phyloP scores from a whole-genome alignment of 2,113 vertebrate genomes.

The Regulus satrapa region DNA sequence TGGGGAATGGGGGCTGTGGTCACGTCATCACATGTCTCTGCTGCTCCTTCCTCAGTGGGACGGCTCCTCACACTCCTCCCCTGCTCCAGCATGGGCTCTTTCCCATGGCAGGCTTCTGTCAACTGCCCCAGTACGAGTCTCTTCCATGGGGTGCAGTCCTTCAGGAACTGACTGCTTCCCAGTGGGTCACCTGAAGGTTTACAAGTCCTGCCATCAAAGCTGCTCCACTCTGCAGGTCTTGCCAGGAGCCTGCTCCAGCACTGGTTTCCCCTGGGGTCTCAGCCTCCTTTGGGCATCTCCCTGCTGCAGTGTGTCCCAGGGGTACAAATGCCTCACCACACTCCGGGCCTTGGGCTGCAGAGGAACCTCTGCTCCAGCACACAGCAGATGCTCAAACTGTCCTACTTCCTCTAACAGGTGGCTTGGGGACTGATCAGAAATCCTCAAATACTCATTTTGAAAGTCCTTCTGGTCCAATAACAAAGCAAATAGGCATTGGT shows the following conservation, averaged over 20 bases:
- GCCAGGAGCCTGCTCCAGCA: background rate
- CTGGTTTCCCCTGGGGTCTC: background rate
- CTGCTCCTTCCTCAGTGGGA: background rate
- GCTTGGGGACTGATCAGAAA: background rate
- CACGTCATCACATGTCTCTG: background rate
- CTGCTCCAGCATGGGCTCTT: fast-evolving
- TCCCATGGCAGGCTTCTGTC: background rate
- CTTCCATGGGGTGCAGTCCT: background rate
- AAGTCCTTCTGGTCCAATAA: background rate
- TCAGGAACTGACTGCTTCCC: background rate
- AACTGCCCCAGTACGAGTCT: background rate
- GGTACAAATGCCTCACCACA: background rate
- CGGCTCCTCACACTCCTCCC: background rate
- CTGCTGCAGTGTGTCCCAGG: background rate
- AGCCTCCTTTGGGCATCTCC: background rate
- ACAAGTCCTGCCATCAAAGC: background rate
- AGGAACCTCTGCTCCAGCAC: background rate
- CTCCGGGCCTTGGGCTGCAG: background rate
- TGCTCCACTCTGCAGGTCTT: background rate
- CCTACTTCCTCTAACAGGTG: background rate
- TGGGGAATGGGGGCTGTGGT: background rate
- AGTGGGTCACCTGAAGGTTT: background rate
- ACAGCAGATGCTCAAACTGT: background rate
- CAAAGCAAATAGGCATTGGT: background rate
- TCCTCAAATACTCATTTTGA: background rate